Evolutionary conservation across 2,888 invertebrate genomes (phyloP).

Genomic region (Napeogenes sylphis): DNA sequence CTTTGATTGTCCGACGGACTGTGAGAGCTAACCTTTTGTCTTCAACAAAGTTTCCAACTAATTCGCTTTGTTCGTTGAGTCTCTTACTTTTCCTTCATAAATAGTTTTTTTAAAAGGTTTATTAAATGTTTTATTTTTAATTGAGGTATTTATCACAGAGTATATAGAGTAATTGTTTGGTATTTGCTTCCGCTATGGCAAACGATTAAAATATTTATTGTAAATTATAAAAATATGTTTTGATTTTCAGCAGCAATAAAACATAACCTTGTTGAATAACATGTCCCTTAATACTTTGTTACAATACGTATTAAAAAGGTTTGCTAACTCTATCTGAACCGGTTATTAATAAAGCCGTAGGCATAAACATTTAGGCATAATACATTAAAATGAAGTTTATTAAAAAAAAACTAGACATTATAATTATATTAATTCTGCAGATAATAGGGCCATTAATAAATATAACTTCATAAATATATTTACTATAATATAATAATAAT

Average conservation of each 20-base stretch:
- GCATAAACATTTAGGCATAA: no score
- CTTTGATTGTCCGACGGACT: constrained; percentile 65
- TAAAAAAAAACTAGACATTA: no score
- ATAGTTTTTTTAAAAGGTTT: background rate
- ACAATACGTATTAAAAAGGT: background rate
- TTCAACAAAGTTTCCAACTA: constrained; percentile 42
- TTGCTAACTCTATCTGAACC: background rate
- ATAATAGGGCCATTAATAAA: no score
- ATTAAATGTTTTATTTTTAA: constrained; percentile 1
- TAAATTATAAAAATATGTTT: constrained; percentile 6
- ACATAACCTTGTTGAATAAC: background rate
- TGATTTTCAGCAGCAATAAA: background rate
- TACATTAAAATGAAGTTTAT: no score
- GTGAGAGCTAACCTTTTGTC: constrained; percentile 50
- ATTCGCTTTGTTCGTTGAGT: constrained; percentile 33
- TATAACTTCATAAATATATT: no score
- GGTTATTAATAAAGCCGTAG: no score
- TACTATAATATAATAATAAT: no score
- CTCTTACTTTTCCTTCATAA: constrained; percentile 4
- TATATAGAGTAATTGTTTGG: constrained; percentile 2
- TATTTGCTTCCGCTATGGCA: constrained; percentile 13
- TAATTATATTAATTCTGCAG: no score
- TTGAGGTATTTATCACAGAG: constrained; percentile 7
- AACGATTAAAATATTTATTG: constrained; percentile 8
- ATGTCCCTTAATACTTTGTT: background rate